Percentiles rank a stretch among this genome's conserved stretches.
Conservation (phyloP, 2,888 invertebrate species). For the Celastrina argiolus region DNA sequence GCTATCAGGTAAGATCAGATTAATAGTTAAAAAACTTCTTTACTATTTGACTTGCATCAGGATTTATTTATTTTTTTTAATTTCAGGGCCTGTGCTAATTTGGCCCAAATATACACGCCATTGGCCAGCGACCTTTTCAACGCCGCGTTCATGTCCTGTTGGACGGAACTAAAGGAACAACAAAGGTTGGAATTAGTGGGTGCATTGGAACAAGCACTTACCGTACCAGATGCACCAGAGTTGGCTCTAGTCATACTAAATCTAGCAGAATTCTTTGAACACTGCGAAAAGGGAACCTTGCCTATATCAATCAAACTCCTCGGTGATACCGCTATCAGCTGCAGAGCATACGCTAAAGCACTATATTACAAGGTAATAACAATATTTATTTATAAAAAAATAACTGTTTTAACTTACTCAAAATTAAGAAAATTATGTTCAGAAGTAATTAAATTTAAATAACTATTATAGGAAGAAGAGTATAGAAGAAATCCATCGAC, state of each 20-base stretch:
- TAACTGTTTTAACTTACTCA: background rate
- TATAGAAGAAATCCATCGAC: conserved; percentile 82
- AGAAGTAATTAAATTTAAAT: background rate
- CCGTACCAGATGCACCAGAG: conserved; percentile 94
- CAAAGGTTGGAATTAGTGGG: conserved; percentile 91
- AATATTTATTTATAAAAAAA: too few relatives aligned
- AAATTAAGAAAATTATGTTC: background rate
- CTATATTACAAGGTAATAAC: conserved; percentile 77
- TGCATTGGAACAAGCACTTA: conserved; percentile 91
- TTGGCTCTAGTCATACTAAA: conserved; percentile 96
- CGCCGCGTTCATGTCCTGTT: conserved; percentile 98
- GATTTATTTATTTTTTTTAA: conserved; percentile 18
- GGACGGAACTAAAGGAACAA: conserved; percentile 93
- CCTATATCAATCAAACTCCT: conserved; percentile 92
- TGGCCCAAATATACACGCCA: conserved; percentile 96
- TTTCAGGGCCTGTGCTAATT: conserved; percentile 89
- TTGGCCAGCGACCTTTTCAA: conserved; percentile 96
- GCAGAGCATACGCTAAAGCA: conserved; percentile 85
- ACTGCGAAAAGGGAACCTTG: conserved; percentile 96
- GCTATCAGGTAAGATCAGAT: conserved; percentile 80
- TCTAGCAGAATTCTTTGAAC: conserved; percentile 99
- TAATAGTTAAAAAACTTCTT: background rate
- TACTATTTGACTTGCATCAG: background rate
- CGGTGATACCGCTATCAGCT: conserved; percentile 95
- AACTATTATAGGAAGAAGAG: conserved; percentile 86